Evolutionary conservation across 2,888 invertebrate species (phyloP), one percentile per base, ranked within the genome.

Genomic region (Teleiodes luculella): DNA sequence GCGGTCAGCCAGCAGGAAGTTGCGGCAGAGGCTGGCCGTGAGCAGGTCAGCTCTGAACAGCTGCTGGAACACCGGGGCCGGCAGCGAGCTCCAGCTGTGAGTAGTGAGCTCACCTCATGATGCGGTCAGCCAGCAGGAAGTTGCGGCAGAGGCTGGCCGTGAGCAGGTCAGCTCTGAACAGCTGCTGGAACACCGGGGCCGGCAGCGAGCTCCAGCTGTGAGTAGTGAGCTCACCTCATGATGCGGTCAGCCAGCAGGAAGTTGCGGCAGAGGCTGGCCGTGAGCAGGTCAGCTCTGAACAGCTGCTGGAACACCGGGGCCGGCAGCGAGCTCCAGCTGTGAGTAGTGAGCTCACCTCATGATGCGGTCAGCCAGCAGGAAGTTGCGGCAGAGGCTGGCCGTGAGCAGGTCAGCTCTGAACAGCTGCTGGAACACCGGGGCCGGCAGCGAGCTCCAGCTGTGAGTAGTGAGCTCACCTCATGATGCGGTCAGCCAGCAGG

Each of bases 31-130:
- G 78, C 97, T 97, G 55, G 99, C 99, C n/a, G 99, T 98, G 53
- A 99, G 92, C 64, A 99, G 91, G 85, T 99, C 99, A 81, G 99
- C 98, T 20, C 99, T 93, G 84, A 99, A 99, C 98, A 98, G 78
- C 95, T 93, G n/a, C n/a, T n/a, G n/a, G n/a, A n/a, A n/a, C n/a
- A n/a, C n/a, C n/a, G n/a, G n/a, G n/a, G n/a, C n/a, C n/a, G 61
- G 98, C 91, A 57, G 98, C 98, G 74, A 97, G 97, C 90, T 97
- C 97, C 68, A 99, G 98, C 99, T 99, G 69, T 6, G 35, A n/a
- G 1, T 10, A n/a, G 11, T 6, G n/a, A 24, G 1, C 36, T 6
- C 55, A 78, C 86, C 97, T 92, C 91, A 99, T 94, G 63, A 99
- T 97, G 64, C 99, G 91, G 77, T 99, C 98, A 0, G 99, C 99